A percentile compares a stretch with the other conserved stretches of the same genome.
phyloP scores from a whole-genome alignment of 2,888 invertebrate species.

The Dyspetes luteomarginatus region DNA sequence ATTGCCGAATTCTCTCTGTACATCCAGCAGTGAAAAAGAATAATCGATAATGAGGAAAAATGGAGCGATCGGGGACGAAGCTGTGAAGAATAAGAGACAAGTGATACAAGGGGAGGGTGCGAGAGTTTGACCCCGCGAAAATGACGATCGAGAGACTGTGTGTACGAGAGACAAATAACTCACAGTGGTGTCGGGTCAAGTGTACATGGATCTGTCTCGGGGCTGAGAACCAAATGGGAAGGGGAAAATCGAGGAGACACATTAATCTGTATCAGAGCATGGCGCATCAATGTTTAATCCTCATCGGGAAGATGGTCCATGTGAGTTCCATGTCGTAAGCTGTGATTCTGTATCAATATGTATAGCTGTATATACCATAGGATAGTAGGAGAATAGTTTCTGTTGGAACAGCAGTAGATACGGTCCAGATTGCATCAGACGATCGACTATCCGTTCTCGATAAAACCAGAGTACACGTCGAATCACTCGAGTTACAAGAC shows the following conservation, averaged over 20 bases:
- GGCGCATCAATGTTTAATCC: constrained; percentile 82
- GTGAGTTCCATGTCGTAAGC: constrained; percentile 27
- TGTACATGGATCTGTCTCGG: constrained; percentile 47
- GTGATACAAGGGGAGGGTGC: neutral
- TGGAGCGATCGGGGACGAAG: constrained; percentile 3
- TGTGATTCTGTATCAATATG: constrained; percentile 34
- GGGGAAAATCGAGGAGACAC: constrained; percentile 68
- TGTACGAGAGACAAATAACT: constrained; percentile 61
- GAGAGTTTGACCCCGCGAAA: constrained; percentile 35
- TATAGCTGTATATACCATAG: neutral
- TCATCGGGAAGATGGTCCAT: constrained; percentile 80
- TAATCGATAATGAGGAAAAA: neutral
- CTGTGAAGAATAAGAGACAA: constrained; percentile 25
- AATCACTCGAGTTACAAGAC: neutral
- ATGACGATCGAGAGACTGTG: constrained; percentile 43
- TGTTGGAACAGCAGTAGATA: constrained; percentile 9
- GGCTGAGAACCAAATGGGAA: constrained; percentile 27
- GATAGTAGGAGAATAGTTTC: no score
- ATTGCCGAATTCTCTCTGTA: neutral
- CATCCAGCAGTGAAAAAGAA: neutral
- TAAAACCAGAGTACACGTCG: neutral
- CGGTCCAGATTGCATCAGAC: constrained; percentile 30
- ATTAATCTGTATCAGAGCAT: constrained; percentile 82
- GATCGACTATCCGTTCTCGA: constrained; percentile 33
- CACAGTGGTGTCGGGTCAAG: constrained; percentile 58